Evolutionary conservation across 2,113 vertebrate species (phyloP), one percentile per base, ranked within the genome.

Genomic region (Phyllopteryx taeniolatus): DNA sequence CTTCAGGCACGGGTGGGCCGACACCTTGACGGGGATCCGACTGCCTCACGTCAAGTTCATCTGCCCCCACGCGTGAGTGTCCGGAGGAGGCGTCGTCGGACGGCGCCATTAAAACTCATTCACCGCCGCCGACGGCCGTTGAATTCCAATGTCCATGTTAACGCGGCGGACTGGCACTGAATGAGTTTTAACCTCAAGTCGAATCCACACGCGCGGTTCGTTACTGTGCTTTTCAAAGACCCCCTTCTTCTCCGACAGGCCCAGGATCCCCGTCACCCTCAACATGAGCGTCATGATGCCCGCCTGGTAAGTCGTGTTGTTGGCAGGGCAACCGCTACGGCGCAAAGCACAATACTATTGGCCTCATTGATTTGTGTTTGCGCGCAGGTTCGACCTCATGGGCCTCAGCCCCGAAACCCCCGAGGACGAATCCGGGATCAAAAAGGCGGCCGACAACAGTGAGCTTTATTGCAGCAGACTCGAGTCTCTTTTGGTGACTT

Each of bases 401-500:
- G 96, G 98, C 0, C 86, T 99, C 76, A 96, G 90, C 88, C 97
- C 95, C 0, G 95, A 98, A 2, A 92, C 93, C 12, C 94, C 93
- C 0, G 96, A 99, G 85, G 98, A 99, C 2, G 98, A 99, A 86
- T 91, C 91, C 78, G 98, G 97, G 65, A 99, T 99, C 86, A 98
- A 99, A 92, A 96, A 93, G 90, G 98, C 98, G 12, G 93, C 98
- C 78, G 97, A 99, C 75, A 96, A 91, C 90, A 96, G 98, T 99
- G 92, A 96, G 93, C 2, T 0, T 12, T 53, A 12, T 8, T 9
- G 1, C 6, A 10, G 33, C 43, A n/a, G n/a, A 27, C 17, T 64
- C 8, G 59, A 31, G 59, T 5, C 59, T 33, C n/a, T 33, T 31
- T 11, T 13, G 31, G 27, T 60, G 9, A 60, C n/a, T 57, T 47